Percentiles rank a stretch among this genome's conserved stretches.
Evolutionary conservation across 2,797 vertebrate genomes (phyloP).

Genomic region (Darevskia mixta): DNA sequence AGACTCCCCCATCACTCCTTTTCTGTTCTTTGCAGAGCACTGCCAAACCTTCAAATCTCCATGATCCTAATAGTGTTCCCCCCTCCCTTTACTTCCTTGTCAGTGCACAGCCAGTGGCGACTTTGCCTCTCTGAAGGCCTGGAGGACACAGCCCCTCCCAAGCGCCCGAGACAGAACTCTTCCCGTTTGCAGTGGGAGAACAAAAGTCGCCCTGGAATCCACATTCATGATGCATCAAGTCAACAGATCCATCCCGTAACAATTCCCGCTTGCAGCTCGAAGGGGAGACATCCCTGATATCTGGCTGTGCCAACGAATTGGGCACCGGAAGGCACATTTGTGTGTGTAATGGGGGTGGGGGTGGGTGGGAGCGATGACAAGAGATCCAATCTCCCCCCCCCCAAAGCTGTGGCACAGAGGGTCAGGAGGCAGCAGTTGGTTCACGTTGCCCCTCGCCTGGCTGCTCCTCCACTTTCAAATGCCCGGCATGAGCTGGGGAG

Average conservation of each 20-base stretch:
- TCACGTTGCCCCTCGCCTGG: constrained; percentile 50
- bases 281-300: constrained; percentile 61
- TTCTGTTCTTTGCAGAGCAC: constrained; percentile 47
- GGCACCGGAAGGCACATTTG: constrained; percentile 78
- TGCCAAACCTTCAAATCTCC: constrained; percentile 43
- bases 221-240: constrained; percentile 53
- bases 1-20: constrained; percentile 2
- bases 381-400: constrained; percentile 59
- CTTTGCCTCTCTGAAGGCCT: neutral
- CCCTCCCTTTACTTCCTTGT: constrained; percentile 19
- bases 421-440: constrained; percentile 24
- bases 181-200: constrained; percentile 44
- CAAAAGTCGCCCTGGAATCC: constrained; percentile 43
- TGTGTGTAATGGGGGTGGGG: constrained; percentile 51
- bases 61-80: constrained; percentile 34
- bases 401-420: constrained; percentile 54
- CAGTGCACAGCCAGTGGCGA: constrained; percentile 1
- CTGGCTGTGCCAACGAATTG: constrained; percentile 53
- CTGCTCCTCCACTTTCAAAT: constrained; percentile 43
- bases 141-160: constrained; percentile 42
- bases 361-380: constrained; percentile 21
- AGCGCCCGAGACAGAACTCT: constrained; percentile 45
- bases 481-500: constrained; percentile 59
- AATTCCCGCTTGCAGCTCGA: constrained; percentile 42
- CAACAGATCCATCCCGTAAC: neutral